phyloP scores from a whole-genome alignment of 2,113 vertebrate genomes.

The Ploceus nigricollis region DNA sequence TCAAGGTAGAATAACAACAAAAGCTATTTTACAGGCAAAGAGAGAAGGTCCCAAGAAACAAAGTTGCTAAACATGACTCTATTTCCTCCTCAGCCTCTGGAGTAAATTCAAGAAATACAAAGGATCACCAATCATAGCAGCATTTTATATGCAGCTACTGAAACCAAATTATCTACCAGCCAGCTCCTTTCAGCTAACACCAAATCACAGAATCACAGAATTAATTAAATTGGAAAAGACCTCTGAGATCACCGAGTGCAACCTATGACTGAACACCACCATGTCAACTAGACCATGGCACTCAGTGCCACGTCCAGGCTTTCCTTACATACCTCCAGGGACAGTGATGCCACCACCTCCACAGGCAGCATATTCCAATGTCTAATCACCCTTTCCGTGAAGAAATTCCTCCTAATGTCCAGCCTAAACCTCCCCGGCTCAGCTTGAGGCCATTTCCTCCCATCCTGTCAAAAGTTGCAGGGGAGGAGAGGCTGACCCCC shows the following conservation, averaged over 20 bases:
- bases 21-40: neutral
- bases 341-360: neutral
- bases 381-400: neutral
- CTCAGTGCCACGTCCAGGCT: neutral
- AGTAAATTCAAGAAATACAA: neutral
- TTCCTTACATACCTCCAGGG: neutral
- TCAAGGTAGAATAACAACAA: neutral
- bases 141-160: neutral
- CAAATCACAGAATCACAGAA: neutral
- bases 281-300: neutral
- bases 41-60: neutral
- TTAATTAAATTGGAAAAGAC: neutral
- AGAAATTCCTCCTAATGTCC: neutral
- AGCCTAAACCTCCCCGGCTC: neutral
- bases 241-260: neutral
- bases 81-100: neutral
- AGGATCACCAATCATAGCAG: neutral
- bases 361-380: rapidly evolving
- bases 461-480: neutral
- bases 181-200: neutral
- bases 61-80: neutral
- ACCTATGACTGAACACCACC: neutral
- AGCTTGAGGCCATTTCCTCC: neutral
- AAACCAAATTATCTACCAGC: neutral
- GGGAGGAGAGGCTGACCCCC: neutral